These are phyloP conservation scores for Seira musarum DNA, from an alignment of 2,888 invertebrate genomes.

Conservation along the genomic window DNA sequence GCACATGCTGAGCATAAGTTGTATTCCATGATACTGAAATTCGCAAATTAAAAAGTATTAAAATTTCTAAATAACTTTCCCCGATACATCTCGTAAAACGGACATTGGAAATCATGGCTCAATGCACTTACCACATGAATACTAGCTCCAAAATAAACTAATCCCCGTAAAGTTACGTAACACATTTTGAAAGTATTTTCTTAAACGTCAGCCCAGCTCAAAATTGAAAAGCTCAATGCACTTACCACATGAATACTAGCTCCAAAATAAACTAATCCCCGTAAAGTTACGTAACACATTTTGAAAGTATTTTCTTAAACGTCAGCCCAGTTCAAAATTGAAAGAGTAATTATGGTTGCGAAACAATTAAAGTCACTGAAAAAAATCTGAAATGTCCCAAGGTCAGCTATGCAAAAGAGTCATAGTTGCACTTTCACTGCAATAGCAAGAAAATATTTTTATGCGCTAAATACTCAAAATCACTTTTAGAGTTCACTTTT, in stretches of 20 bases:
- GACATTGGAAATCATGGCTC: background rate
- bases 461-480: no score
- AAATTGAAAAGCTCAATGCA: constrained; percentile 6
- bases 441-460: no score
- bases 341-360: constrained; percentile 33
- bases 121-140: constrained; percentile 55
- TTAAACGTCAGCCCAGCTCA: no score
- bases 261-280: constrained; percentile 52
- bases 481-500: no score
- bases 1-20: constrained; percentile 61
- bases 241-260: constrained; percentile 59
- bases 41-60: background rate
- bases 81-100: no score
- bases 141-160: constrained; percentile 56
- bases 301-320: constrained; percentile 24
- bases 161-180: constrained; percentile 45
- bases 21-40: constrained; percentile 56
- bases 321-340: background rate
- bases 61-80: constrained; percentile 4
- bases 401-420: no score
- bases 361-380: constrained; percentile 54
- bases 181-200: constrained; percentile 47
- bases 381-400: no score
- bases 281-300: constrained; percentile 56
- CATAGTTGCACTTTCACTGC: no score